Evolutionary conservation across 2,888 invertebrate species (phyloP), one percentile per base, ranked within the genome.

Genomic region (Rhopalosiphum nymphaeae): DNA sequence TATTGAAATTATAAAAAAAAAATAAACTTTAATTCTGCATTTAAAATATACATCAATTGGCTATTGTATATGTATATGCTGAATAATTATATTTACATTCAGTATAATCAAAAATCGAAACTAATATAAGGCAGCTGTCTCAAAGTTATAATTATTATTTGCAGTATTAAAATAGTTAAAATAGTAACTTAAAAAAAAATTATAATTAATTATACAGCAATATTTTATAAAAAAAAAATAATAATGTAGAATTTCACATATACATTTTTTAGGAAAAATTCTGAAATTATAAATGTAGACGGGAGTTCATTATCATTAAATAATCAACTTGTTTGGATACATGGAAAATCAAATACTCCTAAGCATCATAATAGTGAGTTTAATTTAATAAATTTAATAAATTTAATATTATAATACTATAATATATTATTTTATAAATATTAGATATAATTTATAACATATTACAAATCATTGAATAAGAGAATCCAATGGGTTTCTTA

Each of bases 291-390:
- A 42, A 53, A 57, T 42, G 11, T 16, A 57, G 57, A 89, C 1
- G 13, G 25, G 1, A 21, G 42, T 57, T 13, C 26, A 36, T 89
- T 36, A 25, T n/a, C 85, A n/a, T 11, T 25, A n/a, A 91, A n/a
- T 44, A 57, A 44, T 57, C 44, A 46, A 36, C 57, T 57, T 46
- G n/a, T 26, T 46, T 91, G 91, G 91, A 91, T 86, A 16, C n/a
- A 44, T 2, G 57, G 78, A 25, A 57, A 44, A 42, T 57, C 26
- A 44, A 85, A 67, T 57, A 42, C 46, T 44, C 5, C 21, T 1
- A 46, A 46, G 16, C 4, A 46, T 9, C 25, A 46, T 44, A 46
- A 46, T 16, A 90, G 67, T 90, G 25, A 67, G 46, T 89, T 29
- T 16, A 16, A 49, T 46, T 86, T 1, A 44, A 78, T 36, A n/a